Percentiles rank a stretch among this genome's conserved stretches.
Evolutionary conservation across 2,113 vertebrate species (phyloP).

Genomic region (Argyrosomus japonicus): DNA sequence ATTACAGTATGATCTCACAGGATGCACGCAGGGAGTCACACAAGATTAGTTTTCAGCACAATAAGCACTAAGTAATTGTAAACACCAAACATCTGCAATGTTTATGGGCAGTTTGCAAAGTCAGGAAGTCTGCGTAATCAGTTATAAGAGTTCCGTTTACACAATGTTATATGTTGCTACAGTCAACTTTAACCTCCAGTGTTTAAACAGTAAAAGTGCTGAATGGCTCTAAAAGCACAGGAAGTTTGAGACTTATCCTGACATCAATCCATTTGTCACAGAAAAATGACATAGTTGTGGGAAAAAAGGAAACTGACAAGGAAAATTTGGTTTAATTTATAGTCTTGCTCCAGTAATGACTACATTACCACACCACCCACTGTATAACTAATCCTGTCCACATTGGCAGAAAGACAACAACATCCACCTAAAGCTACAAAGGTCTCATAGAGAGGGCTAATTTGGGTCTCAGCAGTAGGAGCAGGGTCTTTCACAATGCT

Average conservation of each 20-base stretch:
- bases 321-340: constrained; percentile 21
- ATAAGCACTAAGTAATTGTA: neutral
- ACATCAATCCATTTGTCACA: neutral
- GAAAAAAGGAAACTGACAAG: neutral
- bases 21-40: neutral
- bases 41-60: constrained; percentile 12
- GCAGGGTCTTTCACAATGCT: constrained; percentile 5
- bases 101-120: neutral
- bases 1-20: neutral
- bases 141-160: neutral
- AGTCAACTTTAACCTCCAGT: neutral
- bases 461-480: constrained; percentile 10
- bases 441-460: constrained; percentile 23
- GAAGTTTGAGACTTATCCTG: neutral
- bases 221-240: neutral
- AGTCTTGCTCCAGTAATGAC: constrained; percentile 18
- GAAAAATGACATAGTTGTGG: neutral
- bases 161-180: too few relatives aligned
- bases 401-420: constrained; percentile 33
- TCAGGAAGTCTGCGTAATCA: neutral
- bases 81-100: constrained; percentile 4
- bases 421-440: constrained; percentile 36
- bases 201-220: neutral
- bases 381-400: constrained; percentile 31
- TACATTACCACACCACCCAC: constrained; percentile 29